These are phyloP conservation scores for Pelosia muscerda DNA, from an alignment of 2,888 invertebrate genomes.

Conservation along the genomic window DNA sequence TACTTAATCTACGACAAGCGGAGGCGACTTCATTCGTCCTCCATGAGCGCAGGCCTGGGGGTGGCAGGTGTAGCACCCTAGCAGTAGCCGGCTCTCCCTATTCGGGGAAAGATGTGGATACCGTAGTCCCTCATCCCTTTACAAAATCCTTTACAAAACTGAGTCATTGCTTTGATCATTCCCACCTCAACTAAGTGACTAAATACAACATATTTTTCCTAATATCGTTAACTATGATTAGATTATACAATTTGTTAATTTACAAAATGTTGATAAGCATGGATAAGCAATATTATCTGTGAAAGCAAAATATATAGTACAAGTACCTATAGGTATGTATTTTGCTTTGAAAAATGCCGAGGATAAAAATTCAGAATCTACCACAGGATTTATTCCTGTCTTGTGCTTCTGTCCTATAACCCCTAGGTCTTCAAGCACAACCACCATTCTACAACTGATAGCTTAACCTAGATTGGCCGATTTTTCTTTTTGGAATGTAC, in stretches of 20 bases:
- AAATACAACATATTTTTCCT: slow-evolving; percentile 13
- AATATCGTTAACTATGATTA: slow-evolving; percentile 25
- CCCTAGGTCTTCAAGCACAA: neutral
- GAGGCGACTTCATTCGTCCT: too few relatives aligned
- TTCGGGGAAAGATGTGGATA: too few relatives aligned
- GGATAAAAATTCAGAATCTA: neutral
- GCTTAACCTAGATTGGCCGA: neutral
- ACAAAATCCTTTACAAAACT: neutral
- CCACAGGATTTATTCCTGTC: neutral
- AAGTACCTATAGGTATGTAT: neutral
- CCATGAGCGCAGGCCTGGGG: too few relatives aligned
- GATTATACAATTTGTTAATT: slow-evolving; percentile 26
- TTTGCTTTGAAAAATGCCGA: slow-evolving; percentile 23
- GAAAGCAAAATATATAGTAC: slow-evolving; percentile 22
- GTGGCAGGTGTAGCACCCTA: too few relatives aligned
- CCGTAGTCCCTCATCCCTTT: too few relatives aligned
- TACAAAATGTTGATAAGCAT: slow-evolving; percentile 23
- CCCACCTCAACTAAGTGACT: slow-evolving; percentile 15
- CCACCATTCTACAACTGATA: neutral
- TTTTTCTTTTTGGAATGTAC: too few relatives aligned
- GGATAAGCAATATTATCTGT: slow-evolving; percentile 26
- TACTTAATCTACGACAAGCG: too few relatives aligned
- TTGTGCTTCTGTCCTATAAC: neutral
- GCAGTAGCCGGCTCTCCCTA: too few relatives aligned
- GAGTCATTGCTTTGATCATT: slow-evolving; percentile 11